Percentiles rank a stretch among this genome's conserved stretches.
Evolutionary conservation across 2,888 invertebrate species (phyloP).

Genomic region (Ariolimax columbianus): DNA sequence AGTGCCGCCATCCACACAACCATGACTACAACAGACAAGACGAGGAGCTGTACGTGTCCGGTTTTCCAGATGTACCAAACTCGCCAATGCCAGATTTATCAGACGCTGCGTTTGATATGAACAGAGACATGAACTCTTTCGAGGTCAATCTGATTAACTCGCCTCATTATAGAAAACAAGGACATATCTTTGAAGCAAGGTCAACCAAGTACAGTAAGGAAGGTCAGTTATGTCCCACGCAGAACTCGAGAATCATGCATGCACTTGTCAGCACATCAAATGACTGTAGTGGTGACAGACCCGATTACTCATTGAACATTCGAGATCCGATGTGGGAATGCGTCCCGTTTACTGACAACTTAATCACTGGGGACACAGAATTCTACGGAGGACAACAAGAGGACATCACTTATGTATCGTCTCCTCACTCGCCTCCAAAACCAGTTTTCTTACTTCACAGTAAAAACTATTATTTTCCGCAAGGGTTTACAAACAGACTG

Average conservation of each 20-base stretch:
- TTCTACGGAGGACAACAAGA: neutral
- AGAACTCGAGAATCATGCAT: neutral
- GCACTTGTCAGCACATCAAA: neutral
- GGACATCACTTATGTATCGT: neutral
- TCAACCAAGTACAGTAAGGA: neutral
- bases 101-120: neutral
- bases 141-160: conserved; percentile 11
- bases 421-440: conserved; percentile 1
- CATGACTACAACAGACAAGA: no score
- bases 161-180: neutral
- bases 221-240: neutral
- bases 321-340: no score
- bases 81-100: neutral
- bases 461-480: neutral
- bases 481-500: neutral
- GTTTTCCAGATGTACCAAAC: neutral
- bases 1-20: neutral
- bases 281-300: neutral
- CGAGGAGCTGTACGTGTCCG: neutral
- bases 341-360: neutral
- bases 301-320: neutral
- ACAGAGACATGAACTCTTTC: neutral
- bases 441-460: neutral
- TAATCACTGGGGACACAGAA: neutral
- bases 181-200: neutral